Percentiles rank a stretch among this genome's conserved stretches.
phyloP scores from a whole-genome alignment of 2,888 invertebrate species.

The Agrilus cyanescens region DNA sequence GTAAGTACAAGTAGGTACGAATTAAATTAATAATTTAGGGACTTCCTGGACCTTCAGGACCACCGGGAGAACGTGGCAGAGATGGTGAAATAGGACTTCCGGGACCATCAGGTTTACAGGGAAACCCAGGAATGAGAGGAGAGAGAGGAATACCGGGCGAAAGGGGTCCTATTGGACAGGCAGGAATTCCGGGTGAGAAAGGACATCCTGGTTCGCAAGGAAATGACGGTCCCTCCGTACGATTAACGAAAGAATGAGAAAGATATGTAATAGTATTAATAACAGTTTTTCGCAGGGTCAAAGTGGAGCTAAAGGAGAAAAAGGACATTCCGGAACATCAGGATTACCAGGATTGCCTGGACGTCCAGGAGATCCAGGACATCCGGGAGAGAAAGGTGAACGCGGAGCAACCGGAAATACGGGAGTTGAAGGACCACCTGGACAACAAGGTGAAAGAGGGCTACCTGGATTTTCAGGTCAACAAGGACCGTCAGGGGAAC shows the following conservation, averaged over 20 bases:
- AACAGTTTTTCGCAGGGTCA: constrained; percentile 40
- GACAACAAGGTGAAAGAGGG: constrained; percentile 57
- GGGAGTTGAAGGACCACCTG: constrained; percentile 68
- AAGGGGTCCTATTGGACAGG: constrained; percentile 54
- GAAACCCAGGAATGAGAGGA: constrained; percentile 44
- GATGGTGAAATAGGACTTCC: constrained; percentile 65
- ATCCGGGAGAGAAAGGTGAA: constrained; percentile 64
- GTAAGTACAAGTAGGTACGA: background rate
- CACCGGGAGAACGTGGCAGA: constrained; percentile 64
- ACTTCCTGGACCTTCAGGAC: constrained; percentile 61
- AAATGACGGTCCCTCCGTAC: constrained; percentile 55
- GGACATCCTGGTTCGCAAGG: constrained; percentile 58
- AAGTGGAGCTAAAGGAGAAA: constrained; percentile 53
- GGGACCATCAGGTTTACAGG: constrained; percentile 47
- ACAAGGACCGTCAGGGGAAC: constrained; percentile 67
- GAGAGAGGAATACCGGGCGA: constrained; percentile 65
- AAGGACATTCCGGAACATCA: constrained; percentile 58
- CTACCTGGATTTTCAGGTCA: constrained; percentile 64
- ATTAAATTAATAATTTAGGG: constrained; percentile 20
- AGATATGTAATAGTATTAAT: background rate
- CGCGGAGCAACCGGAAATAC: constrained; percentile 53
- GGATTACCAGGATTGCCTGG: constrained; percentile 65
- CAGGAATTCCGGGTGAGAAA: constrained; percentile 52
- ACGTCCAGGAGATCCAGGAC: constrained; percentile 51
- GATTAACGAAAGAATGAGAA: too few relatives aligned